A percentile compares a stretch with the other conserved stretches of the same genome.
Evolutionary conservation across 2,888 invertebrate genomes (phyloP).

Genomic region (Schizaphis graminum): DNA sequence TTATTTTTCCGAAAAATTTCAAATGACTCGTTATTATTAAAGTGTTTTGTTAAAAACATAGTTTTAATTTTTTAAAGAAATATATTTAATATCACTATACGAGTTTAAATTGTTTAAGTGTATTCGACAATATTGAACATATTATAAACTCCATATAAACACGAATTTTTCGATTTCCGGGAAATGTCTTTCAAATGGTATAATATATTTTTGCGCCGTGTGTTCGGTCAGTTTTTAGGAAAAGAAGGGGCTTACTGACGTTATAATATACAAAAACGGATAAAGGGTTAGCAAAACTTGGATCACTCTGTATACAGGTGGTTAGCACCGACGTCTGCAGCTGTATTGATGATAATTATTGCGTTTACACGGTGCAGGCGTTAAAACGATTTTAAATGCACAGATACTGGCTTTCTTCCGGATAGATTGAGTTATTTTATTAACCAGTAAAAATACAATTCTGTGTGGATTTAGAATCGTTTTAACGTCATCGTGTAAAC

Average conservation of each 20-base stretch:
- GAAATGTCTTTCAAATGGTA: neutral
- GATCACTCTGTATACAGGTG: neutral
- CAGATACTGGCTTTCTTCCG: neutral
- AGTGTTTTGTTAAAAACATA: neutral
- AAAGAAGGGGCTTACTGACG: neutral
- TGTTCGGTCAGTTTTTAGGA: neutral
- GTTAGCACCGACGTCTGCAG: neutral
- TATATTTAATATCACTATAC: neutral
- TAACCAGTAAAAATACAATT: neutral
- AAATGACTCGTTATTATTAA: neutral
- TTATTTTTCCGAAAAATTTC: neutral
- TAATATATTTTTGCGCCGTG: neutral
- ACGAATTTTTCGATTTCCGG: neutral
- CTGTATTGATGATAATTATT: neutral
- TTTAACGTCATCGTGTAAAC: neutral
- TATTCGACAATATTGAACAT: neutral
- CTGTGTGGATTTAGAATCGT: neutral
- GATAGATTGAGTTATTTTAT: neutral
- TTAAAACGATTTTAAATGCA: neutral
- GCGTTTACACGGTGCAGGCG: neutral
- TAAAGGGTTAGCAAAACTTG: neutral
- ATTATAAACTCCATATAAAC: neutral
- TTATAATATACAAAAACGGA: neutral
- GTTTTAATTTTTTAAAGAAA: neutral
- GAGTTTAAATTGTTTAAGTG: neutral